Conservation (phyloP, 1,140 invertebrate species). For the Drosophila nigromelanica region DNA sequence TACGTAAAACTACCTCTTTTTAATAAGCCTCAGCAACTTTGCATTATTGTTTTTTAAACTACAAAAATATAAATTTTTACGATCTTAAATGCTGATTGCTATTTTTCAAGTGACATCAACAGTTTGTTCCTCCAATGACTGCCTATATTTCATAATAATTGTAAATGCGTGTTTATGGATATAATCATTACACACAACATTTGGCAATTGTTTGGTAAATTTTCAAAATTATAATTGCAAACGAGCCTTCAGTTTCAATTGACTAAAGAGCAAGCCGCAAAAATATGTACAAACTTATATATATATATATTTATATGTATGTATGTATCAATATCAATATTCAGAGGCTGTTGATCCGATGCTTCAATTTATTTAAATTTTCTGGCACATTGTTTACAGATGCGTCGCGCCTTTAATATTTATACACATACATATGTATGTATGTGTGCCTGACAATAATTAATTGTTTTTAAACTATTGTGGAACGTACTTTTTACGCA, state of each 20-base stretch:
- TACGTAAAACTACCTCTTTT: not conserved
- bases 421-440: not conserved
- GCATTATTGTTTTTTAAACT: not conserved
- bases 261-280: not conserved
- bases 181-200: conserved; percentile 3
- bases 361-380: conserved; percentile 39
- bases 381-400: conserved; percentile 48
- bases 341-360: conserved; percentile 1
- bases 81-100: conserved; percentile 1
- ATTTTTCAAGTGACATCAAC: not conserved
- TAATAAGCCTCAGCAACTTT: not conserved
- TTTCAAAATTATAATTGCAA: conserved; percentile 3
- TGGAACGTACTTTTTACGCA: conserved; percentile 1
- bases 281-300: not conserved
- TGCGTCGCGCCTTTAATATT: conserved; percentile 14
- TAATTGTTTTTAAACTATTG: conserved; percentile 18
- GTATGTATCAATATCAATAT: not conserved
- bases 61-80: conserved; percentile 6
- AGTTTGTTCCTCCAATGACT: not conserved
- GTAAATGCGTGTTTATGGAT: not conserved
- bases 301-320: not conserved
- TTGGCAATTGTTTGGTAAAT: conserved; percentile 18
- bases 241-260: conserved; percentile 10
- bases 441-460: conserved; percentile 26
- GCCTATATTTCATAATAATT: not conserved